A percentile compares a stretch with the other conserved stretches of the same genome.
Evolutionary conservation across 2,888 invertebrate genomes (phyloP).

Genomic region (Maniola hyperantus): DNA sequence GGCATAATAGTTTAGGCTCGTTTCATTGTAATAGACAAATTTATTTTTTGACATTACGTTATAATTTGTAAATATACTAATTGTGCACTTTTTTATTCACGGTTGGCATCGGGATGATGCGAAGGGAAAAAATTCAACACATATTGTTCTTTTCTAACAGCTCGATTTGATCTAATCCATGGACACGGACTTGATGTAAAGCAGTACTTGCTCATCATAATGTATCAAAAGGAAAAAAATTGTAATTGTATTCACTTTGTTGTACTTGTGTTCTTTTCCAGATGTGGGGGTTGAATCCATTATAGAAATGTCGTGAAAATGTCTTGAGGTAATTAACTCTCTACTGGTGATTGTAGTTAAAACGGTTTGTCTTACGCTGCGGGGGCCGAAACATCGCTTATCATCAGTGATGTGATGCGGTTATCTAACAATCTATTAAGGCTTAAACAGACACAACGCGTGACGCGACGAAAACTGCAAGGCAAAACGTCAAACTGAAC

Average conservation of each 20-base stretch:
- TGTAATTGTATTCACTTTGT: slow-evolving; percentile 78
- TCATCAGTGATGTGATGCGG: slow-evolving; percentile 44
- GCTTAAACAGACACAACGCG: slow-evolving; percentile 4
- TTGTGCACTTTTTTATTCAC: neutral
- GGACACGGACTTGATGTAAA: slow-evolving; percentile 77
- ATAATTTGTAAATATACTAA: neutral
- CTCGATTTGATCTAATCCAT: slow-evolving; percentile 24
- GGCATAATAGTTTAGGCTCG: neutral
- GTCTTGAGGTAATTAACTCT: slow-evolving; percentile 82
- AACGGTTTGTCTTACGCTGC: slow-evolving; percentile 65
- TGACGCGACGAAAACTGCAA: neutral
- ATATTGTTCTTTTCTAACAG: slow-evolving; percentile 2
- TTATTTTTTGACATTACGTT: neutral
- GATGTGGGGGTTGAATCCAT: slow-evolving; percentile 82
- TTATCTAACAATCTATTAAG: slow-evolving; percentile 48
- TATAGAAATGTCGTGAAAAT: slow-evolving; percentile 81
- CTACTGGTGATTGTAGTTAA: slow-evolving; percentile 80
- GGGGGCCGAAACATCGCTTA: slow-evolving; percentile 52
- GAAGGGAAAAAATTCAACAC: neutral
- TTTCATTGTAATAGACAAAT: slow-evolving; percentile 3
- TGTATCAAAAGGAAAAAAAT: slow-evolving; percentile 42
- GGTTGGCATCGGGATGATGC: neutral
- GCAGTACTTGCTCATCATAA: slow-evolving; percentile 66
- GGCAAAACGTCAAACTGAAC: neutral
- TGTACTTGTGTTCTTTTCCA: slow-evolving; percentile 83